Base-by-base conservation (phyloP, 2,797 vertebrate species). In the Remorina albescens region DNA sequence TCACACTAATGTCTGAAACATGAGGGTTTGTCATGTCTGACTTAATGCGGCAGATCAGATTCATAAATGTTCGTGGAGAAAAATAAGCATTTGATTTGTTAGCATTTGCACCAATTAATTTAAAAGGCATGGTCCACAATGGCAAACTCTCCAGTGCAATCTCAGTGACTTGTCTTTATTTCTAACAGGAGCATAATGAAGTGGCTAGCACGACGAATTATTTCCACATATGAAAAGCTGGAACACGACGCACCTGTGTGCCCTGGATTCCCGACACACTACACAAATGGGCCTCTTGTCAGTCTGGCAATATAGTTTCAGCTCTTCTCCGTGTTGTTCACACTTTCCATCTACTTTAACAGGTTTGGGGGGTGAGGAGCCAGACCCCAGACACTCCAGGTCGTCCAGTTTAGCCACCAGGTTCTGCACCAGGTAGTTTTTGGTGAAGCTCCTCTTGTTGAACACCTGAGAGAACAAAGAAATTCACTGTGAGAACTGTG, bases 371-470 rank as follows among this genome's bases (percentile, higher is more conserved):
- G 88, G 88, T 0, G 85, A 4, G 0, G 89, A 70, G 15, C 89
- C 73, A 0, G 93, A 81, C 1, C 91, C 90, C 80, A 95, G 79
- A 56, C 87, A 90, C 2, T 95, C 92, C 70, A 95, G 80, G 5
- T 94, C 90, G 10, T 94, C 92, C 84, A 95, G 77, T 69, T 94
- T 95, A 58, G 91, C 91, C 78, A 95, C 94, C n/a, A 95, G 86
- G 83, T 95, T 95, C 81, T 95, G 94, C n/a, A 95, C 94, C 74
- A 95, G 74, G 86, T 95, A 95, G 83, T 95, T 95, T 78, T 95
- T 95, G 4, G 95, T 95, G 78, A 95, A 94, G 26, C 82, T 93
- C 86, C 93, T 93, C 79, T 95, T 94, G 65, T 79, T 91, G 72
- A 95, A 95, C 62, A 94, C 92, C 95, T 95, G 69, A 11, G 44